These are phyloP conservation scores for Panopea generosa DNA, from an alignment of 2,888 invertebrate species.

Conservation along the genomic window DNA sequence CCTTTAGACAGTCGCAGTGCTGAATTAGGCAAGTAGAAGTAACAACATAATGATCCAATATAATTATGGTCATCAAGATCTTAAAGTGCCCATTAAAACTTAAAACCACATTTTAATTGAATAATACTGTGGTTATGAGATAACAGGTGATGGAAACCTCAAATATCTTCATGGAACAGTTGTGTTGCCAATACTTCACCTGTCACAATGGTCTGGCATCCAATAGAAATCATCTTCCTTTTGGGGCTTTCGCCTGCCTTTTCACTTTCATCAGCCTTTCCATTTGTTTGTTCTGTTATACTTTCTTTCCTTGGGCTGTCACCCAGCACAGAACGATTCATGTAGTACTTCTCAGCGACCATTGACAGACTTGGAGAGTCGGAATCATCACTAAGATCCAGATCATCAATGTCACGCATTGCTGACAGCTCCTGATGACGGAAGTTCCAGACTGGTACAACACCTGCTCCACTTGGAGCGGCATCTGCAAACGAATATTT, in stretches of 20 bases:
- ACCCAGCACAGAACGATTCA: conserved; percentile 82
- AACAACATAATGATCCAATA: too few relatives aligned
- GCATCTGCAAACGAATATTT: conserved; percentile 82
- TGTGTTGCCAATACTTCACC: conserved; percentile 85
- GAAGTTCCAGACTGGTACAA: conserved; percentile 84
- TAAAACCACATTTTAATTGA: too few relatives aligned
- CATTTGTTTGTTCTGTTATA: conserved; percentile 22
- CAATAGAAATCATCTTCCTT: conserved; percentile 71
- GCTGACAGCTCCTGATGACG: conserved; percentile 78
- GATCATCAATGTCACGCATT: conserved; percentile 79
- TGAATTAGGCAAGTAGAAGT: too few relatives aligned
- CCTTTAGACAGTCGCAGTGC: too few relatives aligned
- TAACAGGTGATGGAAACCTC: too few relatives aligned
- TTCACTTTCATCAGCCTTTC: conserved; percentile 9
- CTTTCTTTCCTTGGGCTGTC: conserved; percentile 72
- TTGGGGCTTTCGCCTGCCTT: background rate
- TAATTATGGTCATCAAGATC: too few relatives aligned
- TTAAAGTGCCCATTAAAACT: too few relatives aligned
- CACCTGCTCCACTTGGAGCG: conserved; percentile 83
- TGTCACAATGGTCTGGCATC: conserved; percentile 84
- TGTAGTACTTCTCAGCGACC: conserved; percentile 84
- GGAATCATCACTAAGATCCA: conserved; percentile 77
- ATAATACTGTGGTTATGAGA: too few relatives aligned
- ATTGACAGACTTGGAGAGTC: conserved; percentile 79
- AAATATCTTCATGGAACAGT: conserved; percentile 83